Evolutionary conservation across 2,888 invertebrate genomes (phyloP).

Genomic region (Cenopis cana): DNA sequence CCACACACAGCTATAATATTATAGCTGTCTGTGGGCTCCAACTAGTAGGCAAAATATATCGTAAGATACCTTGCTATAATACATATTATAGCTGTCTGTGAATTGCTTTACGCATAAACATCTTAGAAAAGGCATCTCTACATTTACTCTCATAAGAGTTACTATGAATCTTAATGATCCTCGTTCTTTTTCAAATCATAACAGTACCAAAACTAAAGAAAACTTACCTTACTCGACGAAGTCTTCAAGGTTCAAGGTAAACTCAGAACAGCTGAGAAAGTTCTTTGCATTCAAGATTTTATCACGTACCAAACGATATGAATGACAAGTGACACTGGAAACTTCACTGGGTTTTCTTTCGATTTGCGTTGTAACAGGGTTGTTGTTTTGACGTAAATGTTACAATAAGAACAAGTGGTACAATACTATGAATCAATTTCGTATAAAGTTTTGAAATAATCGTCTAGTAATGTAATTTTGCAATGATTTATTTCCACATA

Average conservation of each 20-base stretch:
- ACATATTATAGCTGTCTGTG: too few species aligned
- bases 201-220: constrained; percentile 1
- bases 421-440: constrained; percentile 23
- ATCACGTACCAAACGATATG: constrained; percentile 21
- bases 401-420: constrained; percentile 6
- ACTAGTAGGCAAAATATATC: too few species aligned
- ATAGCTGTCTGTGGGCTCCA: too few species aligned
- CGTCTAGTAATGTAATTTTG: constrained; percentile 22
- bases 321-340: constrained; percentile 38
- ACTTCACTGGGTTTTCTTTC: constrained; percentile 13
- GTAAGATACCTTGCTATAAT: too few species aligned
- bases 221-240: constrained; percentile 31
- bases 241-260: constrained; percentile 17
- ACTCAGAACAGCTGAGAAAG: constrained; percentile 31
- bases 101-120: too few species aligned
- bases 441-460: constrained; percentile 13
- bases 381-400: constrained; percentile 7
- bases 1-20: too few species aligned
- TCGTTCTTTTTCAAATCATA: not conserved
- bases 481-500: constrained; percentile 13
- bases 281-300: constrained; percentile 35
- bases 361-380: constrained; percentile 1
- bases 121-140: not conserved
- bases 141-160: not conserved
- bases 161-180: not conserved